phyloP scores from a whole-genome alignment of 2,797 vertebrate species.

The Peromyscus nudipes region DNA sequence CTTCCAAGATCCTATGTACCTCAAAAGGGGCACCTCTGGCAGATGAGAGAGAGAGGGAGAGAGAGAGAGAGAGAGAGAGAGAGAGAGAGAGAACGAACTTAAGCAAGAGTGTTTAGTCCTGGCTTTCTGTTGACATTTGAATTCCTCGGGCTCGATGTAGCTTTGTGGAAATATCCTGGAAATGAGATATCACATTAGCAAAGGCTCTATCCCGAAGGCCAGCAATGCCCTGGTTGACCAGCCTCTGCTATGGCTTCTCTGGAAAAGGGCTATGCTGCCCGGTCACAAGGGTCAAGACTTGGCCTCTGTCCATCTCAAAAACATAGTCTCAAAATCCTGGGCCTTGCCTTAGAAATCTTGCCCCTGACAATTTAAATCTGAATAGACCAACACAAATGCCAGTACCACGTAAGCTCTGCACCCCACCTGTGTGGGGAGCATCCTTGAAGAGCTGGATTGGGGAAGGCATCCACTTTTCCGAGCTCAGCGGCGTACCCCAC shows the following conservation, averaged over 20 bases:
- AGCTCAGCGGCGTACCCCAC: conserved; percentile 51
- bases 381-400: conserved; percentile 53
- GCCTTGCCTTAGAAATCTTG: conserved; percentile 65
- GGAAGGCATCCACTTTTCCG: conserved; percentile 31
- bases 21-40: conserved; percentile 79
- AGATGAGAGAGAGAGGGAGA: conserved; percentile 26
- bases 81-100: background rate
- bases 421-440: conserved; percentile 34
- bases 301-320: conserved; percentile 53
- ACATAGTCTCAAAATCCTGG: background rate
- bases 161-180: background rate
- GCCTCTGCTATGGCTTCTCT: conserved; percentile 53
- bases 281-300: background rate
- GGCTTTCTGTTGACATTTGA: conserved; percentile 71
- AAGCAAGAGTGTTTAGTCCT: conserved; percentile 41
- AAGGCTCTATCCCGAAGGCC: conserved; percentile 81
- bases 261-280: conserved; percentile 62
- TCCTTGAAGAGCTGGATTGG: conserved; percentile 60
- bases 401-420: background rate
- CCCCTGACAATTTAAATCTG: conserved; percentile 60
- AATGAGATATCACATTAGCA: conserved; percentile 78
- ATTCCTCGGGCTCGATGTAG: conserved; percentile 62
- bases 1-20: conserved; percentile 81
- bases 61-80: background rate
- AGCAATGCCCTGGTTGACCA: conserved; percentile 50